Evolutionary conservation across 2,888 invertebrate genomes (phyloP).

Genomic region (Rhagophthalmus giganteus): DNA sequence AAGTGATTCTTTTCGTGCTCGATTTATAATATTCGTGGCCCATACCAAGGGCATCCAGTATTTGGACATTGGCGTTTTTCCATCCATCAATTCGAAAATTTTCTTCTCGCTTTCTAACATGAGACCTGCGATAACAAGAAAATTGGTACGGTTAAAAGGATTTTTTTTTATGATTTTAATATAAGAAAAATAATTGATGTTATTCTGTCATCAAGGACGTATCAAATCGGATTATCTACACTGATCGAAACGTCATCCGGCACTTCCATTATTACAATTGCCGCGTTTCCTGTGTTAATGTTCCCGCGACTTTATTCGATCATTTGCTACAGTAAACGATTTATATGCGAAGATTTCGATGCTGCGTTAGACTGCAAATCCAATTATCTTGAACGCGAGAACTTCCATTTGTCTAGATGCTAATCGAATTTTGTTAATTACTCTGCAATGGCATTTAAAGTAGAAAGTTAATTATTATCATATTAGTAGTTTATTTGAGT

Average conservation of each 20-base stretch:
- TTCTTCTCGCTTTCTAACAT: conserved; percentile 91
- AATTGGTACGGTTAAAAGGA: no score
- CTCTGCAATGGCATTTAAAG: conserved; percentile 1
- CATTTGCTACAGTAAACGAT: not conserved
- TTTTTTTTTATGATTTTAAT: no score
- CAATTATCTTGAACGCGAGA: conserved; percentile 10
- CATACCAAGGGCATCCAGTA: conserved; percentile 94
- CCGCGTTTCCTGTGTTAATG: conserved; percentile 23
- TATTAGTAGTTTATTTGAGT: not conserved
- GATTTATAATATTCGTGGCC: conserved; percentile 89
- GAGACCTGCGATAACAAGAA: conserved; percentile 66
- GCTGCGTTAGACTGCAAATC: conserved; percentile 7
- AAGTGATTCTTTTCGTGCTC: conserved; percentile 81
- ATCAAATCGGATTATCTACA: no score
- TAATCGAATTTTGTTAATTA: conserved; percentile 6
- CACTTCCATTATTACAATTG: conserved; percentile 20
- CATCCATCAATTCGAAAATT: conserved; percentile 88
- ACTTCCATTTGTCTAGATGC: no score
- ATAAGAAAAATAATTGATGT: no score
- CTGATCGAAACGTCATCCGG: no score
- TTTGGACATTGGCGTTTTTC: conserved; percentile 86
- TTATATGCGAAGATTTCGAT: conserved; percentile 10
- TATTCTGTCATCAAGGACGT: no score
- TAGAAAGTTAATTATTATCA: conserved; percentile 15
- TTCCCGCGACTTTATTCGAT: conserved; percentile 6